These are phyloP conservation scores for Nephila pilipes DNA, from an alignment of 1,140 invertebrate species.

Conservation along the genomic window DNA sequence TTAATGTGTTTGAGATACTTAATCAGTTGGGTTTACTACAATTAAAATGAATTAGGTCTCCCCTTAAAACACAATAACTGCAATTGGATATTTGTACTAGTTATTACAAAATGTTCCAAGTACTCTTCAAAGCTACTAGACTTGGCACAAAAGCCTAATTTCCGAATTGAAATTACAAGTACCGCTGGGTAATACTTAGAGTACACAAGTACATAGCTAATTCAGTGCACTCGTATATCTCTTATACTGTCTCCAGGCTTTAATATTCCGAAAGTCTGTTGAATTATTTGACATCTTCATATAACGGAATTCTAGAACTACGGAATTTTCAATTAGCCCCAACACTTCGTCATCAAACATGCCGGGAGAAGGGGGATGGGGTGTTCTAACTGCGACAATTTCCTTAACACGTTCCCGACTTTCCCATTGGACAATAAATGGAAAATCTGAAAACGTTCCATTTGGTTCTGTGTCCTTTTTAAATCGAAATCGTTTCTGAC, in stretches of 20 bases:
- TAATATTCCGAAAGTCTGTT: not conserved
- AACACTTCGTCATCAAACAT: not conserved
- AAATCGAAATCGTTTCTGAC: constrained; percentile 3
- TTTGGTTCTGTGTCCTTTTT: constrained; percentile 11
- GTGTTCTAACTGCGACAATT: not conserved
- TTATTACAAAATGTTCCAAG: not conserved
- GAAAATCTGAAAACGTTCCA: not conserved
- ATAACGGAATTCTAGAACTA: not conserved
- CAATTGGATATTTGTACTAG: too few species aligned
- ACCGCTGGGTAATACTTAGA: too few species aligned
- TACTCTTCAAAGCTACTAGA: not conserved
- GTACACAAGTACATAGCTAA: not conserved
- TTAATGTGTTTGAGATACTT: too few species aligned
- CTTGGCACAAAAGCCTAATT: not conserved
- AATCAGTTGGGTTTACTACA: too few species aligned
- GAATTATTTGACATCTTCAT: not conserved
- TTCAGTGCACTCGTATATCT: not conserved
- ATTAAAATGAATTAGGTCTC: too few species aligned
- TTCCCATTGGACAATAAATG: not conserved
- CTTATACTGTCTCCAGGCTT: not conserved
- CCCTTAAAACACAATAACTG: too few species aligned
- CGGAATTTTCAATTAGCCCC: not conserved
- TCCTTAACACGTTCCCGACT: not conserved
- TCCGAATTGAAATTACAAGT: not conserved
- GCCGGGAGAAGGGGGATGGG: not conserved